These are phyloP conservation scores for Pachliopta kotzebuea DNA, from an alignment of 2,888 invertebrate species.

Conservation along the genomic window DNA sequence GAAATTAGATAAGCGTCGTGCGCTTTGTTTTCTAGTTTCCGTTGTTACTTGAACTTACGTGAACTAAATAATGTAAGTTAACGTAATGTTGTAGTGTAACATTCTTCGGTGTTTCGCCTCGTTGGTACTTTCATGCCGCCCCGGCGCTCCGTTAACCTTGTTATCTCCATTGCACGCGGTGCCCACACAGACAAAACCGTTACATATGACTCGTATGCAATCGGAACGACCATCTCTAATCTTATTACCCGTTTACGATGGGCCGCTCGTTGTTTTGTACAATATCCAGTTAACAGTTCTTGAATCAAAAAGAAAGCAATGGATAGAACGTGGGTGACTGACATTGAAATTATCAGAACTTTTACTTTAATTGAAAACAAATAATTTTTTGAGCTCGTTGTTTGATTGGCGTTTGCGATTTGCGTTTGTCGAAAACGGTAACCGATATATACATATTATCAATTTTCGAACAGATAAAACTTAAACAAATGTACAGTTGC, in stretches of 20 bases:
- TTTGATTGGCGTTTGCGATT: background rate
- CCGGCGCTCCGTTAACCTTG: constrained; percentile 61
- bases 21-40: constrained; percentile 38
- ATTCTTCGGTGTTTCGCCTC: constrained; percentile 43
- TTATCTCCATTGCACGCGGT: constrained; percentile 54
- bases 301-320: constrained; percentile 34
- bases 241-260: constrained; percentile 28
- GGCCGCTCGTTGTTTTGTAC: constrained; percentile 24
- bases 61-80: constrained; percentile 38
- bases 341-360: background rate
- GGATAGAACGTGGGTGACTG: constrained; percentile 1
- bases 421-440: too few species aligned
- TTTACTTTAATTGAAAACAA: background rate
- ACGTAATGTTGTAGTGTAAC: constrained; percentile 38
- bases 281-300: constrained; percentile 32
- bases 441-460: too few species aligned
- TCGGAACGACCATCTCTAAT: constrained; percentile 42
- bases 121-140: constrained; percentile 48
- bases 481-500: too few species aligned
- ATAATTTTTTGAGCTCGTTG: background rate
- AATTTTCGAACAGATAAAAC: too few species aligned
- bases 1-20: constrained; percentile 11
- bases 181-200: constrained; percentile 50
- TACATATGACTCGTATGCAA: constrained; percentile 52
- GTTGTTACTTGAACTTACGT: constrained; percentile 37